A percentile compares a stretch with the other conserved stretches of the same genome.
phyloP scores from a whole-genome alignment of 2,888 invertebrate species.

The Embidobia sp. region DNA sequence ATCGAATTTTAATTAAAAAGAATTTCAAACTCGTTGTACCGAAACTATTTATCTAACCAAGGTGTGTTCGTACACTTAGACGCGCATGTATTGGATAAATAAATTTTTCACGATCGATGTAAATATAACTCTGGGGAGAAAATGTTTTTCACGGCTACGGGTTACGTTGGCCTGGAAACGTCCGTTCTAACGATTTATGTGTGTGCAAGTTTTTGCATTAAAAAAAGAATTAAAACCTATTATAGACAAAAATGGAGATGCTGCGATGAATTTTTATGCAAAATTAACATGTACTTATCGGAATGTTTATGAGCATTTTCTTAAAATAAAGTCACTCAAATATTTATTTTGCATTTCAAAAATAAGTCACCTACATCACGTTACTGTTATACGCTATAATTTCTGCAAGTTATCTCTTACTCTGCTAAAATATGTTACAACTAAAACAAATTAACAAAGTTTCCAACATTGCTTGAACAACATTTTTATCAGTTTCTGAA shows the following conservation, averaged over 20 bases:
- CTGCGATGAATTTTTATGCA: neutral
- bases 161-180: conserved; percentile 41
- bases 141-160: conserved; percentile 46
- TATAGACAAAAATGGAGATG: neutral
- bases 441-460: too few species aligned
- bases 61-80: too few species aligned
- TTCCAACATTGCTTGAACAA: too few species aligned
- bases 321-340: neutral
- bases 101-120: conserved; percentile 37
- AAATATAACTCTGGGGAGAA: conserved; percentile 29
- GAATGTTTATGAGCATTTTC: conserved; percentile 1
- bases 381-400: too few species aligned
- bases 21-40: neutral
- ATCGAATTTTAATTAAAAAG: neutral
- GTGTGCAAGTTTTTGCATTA: conserved; percentile 26
- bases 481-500: too few species aligned
- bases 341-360: neutral
- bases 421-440: too few species aligned
- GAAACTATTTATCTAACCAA: conserved; percentile 25
- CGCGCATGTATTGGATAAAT: conserved; percentile 33
- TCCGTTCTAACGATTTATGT: conserved; percentile 41
- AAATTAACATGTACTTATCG: neutral
- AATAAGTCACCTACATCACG: too few species aligned
- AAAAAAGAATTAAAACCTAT: conserved; percentile 21
- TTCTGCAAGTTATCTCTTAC: too few species aligned